Conservation (phyloP, 2,113 vertebrate species). For the Camelus bactrianus region DNA sequence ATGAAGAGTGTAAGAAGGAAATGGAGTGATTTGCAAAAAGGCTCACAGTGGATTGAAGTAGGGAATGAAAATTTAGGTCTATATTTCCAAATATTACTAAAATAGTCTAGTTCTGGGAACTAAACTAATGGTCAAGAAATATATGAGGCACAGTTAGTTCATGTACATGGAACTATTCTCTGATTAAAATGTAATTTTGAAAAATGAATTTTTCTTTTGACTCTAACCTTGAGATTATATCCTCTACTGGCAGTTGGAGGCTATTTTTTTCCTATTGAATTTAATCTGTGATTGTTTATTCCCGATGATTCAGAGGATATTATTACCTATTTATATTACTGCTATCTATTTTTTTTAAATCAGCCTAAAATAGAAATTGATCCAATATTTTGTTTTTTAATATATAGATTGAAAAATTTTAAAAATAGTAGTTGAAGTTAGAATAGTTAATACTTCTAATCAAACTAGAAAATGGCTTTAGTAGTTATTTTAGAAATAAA, state of each 20-base stretch:
- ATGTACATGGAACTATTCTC: neutral
- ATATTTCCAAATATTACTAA: slow-evolving; percentile 40
- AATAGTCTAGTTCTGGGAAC: neutral
- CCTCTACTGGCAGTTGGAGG: neutral
- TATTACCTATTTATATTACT: slow-evolving; percentile 28
- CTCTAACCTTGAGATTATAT: neutral
- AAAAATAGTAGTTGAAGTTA: neutral
- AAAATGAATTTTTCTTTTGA: slow-evolving; percentile 37
- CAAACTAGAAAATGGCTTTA: slow-evolving; percentile 27
- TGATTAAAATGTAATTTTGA: slow-evolving; percentile 32
- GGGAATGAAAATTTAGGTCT: slow-evolving; percentile 35
- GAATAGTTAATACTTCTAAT: slow-evolving; percentile 9
- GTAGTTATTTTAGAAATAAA: slow-evolving; percentile 55
- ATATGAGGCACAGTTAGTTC: neutral
- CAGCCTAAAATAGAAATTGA: slow-evolving; percentile 14
- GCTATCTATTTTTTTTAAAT: slow-evolving; percentile 27
- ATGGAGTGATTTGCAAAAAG: neutral
- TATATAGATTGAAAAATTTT: neutral
- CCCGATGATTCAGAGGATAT: neutral
- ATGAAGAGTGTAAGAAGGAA: slow-evolving; percentile 10
- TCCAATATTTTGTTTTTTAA: neutral
- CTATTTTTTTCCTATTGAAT: neutral
- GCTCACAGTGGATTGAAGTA: slow-evolving; percentile 17
- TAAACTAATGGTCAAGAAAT: neutral
- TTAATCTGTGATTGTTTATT: slow-evolving; percentile 33